Evolutionary conservation across 2,797 vertebrate species (phyloP).

Genomic region (Melanogrammus aeglefinus): DNA sequence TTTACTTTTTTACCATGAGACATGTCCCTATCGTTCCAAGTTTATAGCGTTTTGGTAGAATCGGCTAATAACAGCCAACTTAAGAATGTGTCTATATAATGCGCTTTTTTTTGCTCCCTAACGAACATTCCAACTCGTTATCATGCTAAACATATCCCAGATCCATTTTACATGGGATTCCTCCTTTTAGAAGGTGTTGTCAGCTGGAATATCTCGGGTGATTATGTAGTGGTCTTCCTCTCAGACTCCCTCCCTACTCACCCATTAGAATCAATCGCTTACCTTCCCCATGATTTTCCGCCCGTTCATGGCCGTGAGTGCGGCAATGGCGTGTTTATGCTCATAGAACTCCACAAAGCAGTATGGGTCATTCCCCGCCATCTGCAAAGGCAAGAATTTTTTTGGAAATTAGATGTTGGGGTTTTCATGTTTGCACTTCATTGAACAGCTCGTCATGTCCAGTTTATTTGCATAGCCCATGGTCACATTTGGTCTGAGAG

Average conservation of each 20-base stretch:
- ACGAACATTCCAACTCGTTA: no score
- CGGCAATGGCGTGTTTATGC: conserved; percentile 94
- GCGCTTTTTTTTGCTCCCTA: no score
- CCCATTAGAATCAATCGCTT: conserved; percentile 82
- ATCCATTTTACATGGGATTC: no score
- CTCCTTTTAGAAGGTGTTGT: not conserved
- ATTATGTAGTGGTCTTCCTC: not conserved
- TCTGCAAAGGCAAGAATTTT: conserved; percentile 72
- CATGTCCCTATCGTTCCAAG: no score
- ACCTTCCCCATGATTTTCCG: conserved; percentile 99
- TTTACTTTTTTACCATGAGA: no score
- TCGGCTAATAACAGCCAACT: no score
- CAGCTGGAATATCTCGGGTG: not conserved
- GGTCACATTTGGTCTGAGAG: not conserved
- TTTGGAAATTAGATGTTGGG: not conserved
- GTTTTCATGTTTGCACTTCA: not conserved
- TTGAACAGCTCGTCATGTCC: not conserved
- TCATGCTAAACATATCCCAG: no score
- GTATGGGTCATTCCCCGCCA: conserved; percentile 95
- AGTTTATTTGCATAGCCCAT: not conserved
- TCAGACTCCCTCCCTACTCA: conserved; percentile 69
- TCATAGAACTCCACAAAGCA: conserved; percentile 99
- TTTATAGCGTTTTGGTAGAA: no score
- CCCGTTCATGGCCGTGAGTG: conserved; percentile 96
- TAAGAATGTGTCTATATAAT: no score